A percentile compares a stretch with the other conserved stretches of the same genome.
Conservation (phyloP, 2,113 vertebrate species). For the Menura novaehollandiae region DNA sequence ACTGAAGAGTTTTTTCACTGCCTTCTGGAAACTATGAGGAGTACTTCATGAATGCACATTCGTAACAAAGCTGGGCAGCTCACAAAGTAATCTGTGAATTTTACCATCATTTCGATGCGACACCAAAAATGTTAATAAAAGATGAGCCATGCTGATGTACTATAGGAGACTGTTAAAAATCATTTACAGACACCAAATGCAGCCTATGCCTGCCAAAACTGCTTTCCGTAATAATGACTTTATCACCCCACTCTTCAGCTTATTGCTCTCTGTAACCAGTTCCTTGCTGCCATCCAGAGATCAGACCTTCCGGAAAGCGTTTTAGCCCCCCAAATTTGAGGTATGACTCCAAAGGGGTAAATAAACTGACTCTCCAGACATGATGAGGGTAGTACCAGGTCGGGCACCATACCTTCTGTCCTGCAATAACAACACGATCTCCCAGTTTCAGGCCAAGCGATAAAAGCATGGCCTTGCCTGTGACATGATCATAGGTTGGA, state of each 20-base stretch:
- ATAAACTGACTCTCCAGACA: background rate
- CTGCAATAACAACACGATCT: conserved; percentile 91
- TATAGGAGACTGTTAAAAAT: background rate
- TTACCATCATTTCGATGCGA: background rate
- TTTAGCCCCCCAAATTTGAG: background rate
- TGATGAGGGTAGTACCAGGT: background rate
- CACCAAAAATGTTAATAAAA: background rate
- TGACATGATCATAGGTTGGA: conserved; percentile 62
- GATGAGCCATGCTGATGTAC: background rate
- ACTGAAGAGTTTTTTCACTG: background rate
- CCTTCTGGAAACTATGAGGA: background rate
- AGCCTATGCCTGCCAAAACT: background rate
- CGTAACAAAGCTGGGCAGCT: background rate
- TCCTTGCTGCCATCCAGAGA: background rate
- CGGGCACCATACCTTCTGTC: conserved; percentile 85
- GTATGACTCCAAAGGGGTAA: background rate
- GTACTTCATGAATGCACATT: background rate
- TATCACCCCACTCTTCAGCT: background rate
- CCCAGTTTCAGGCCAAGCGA: conserved; percentile 86
- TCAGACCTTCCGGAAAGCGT: background rate
- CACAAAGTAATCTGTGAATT: background rate
- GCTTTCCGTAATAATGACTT: background rate
- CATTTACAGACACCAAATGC: background rate
- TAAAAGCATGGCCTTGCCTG: conserved; percentile 76
- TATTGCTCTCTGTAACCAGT: background rate